Base-by-base conservation (phyloP, 1,140 invertebrate species). In the Brachystomella parvula region DNA sequence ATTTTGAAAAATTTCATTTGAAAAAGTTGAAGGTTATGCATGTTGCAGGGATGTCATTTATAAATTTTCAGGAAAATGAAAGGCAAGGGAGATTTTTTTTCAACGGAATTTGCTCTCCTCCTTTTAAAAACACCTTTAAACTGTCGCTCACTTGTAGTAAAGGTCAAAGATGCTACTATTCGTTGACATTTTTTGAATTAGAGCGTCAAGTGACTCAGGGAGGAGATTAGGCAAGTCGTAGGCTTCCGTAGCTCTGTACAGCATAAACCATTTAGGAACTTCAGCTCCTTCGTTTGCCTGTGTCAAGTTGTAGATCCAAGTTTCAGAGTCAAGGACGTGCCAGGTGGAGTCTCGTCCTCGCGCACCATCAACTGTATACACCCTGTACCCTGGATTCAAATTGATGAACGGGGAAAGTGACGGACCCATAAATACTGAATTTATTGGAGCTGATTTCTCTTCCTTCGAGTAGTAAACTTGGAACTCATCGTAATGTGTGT, bases 341-440 rank as follows among this genome's bases (percentile, higher is more conserved):
- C 58, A 73, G 1, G 67, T 69, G 1, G 69, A 69, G 1, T 66
- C 47, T 2, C 30, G 9, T n/a, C 69, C 67, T 15, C 69, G 33
- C 3, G 12, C 12, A 2, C 83, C 84, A 73, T 86, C 84, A 1
- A 85, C 74, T 17, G 79, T 79, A 74, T 84, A 87, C 35, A 87
- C 82, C 67, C 84, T 77, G 72, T 84, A 87, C 2, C 81, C 83
- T 2, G 85, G 85, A 78, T 86, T 86, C 28, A 83, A 72, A 33
- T 81, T 75, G 12, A 76, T 75, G 63, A 73, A 81, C 9, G 78
- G 79, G 3, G 80, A 84, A 0, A 84, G 78, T 60, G 81, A 83
- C 0, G 81, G 81, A 2, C 77, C 78, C 15, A 84, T 76, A 73
- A 82, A 85, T 76, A 63, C 74, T 70, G 61, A 19, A n/a, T 44